Percentiles rank a stretch among this genome's conserved stretches.
Evolutionary conservation across 2,113 vertebrate species (phyloP).

Genomic region (Rousettus leschenaultii): DNA sequence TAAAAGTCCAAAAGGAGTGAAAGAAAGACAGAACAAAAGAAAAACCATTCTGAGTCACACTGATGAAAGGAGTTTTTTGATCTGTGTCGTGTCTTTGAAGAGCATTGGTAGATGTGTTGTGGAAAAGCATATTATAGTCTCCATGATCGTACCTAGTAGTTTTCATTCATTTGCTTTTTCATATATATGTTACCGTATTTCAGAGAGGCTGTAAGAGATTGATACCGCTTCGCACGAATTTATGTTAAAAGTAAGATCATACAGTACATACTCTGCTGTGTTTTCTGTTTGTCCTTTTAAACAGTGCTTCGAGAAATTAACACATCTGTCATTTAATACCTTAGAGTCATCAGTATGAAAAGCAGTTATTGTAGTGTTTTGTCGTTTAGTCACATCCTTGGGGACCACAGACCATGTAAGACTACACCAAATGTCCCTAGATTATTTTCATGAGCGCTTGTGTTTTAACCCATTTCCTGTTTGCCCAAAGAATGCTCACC

Average conservation of each 20-base stretch:
- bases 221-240: background rate
- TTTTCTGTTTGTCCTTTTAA: background rate
- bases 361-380: background rate
- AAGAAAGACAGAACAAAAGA: background rate
- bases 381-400: background rate
- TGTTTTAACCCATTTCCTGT: background rate
- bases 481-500: too few species aligned
- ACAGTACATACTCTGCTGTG: background rate
- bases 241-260: background rate
- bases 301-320: background rate
- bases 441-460: background rate
- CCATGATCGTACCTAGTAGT: background rate
- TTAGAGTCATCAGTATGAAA: background rate
- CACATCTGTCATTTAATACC: background rate
- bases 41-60: background rate
- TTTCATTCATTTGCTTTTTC: background rate
- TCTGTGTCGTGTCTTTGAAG: background rate
- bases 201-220: background rate
- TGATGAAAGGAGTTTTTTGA: background rate
- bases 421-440: background rate
- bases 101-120: background rate
- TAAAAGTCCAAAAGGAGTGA: background rate
- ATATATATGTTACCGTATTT: background rate
- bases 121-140: background rate
- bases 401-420: background rate